Evolutionary conservation across 1,140 invertebrate species (phyloP).

Genomic region (Tetranychus urticae): DNA sequence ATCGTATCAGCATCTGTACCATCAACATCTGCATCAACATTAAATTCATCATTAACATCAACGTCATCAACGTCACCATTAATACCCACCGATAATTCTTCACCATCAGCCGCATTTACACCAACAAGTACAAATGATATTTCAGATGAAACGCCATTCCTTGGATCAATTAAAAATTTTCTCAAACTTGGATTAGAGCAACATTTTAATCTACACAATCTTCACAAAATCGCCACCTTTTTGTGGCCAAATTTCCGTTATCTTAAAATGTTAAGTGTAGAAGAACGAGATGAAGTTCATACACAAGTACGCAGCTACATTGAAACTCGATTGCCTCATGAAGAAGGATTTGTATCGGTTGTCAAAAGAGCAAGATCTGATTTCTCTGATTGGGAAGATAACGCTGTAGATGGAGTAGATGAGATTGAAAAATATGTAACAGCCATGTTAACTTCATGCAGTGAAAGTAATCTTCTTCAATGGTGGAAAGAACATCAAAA

Average conservation of each 20-base stretch:
- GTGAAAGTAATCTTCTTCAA: slow-evolving; percentile 5
- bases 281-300: slow-evolving; percentile 10
- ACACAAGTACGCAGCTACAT: slow-evolving; percentile 7
- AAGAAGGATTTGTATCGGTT: background rate
- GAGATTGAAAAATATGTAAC: slow-evolving; percentile 7
- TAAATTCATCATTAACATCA: background rate
- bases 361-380: slow-evolving; percentile 3
- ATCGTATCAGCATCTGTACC: background rate
- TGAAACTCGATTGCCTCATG: background rate
- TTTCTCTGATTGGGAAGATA: slow-evolving; percentile 10
- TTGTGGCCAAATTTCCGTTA: slow-evolving; percentile 12
- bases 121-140: background rate
- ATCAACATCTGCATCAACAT: background rate
- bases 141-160: background rate
- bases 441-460: slow-evolving; percentile 6
- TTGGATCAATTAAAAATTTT: background rate
- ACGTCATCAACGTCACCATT: background rate
- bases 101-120: background rate
- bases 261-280: slow-evolving; percentile 9
- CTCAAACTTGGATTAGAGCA: background rate
- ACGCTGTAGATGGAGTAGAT: slow-evolving; percentile 4
- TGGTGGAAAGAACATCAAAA: slow-evolving; percentile 10
- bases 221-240: slow-evolving; percentile 9
- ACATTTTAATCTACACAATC: slow-evolving; percentile 5
- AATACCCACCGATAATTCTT: background rate